These are phyloP conservation scores for Prolemur simus DNA, from an alignment of 2,113 vertebrate genomes.

Conservation along the genomic window DNA sequence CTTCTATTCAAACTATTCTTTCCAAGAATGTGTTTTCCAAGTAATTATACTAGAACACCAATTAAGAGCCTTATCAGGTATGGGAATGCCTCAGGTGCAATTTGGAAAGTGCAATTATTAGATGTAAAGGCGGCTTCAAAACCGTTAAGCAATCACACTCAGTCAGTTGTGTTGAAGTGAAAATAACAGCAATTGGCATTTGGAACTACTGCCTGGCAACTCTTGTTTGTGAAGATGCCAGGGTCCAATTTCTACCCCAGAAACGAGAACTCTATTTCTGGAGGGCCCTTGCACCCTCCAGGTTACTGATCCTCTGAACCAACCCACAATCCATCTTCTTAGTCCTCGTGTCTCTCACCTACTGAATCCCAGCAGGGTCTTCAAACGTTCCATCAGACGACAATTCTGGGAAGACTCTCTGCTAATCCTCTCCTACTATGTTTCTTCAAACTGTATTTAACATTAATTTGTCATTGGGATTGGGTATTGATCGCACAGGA, in stretches of 20 bases:
- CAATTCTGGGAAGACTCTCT: not conserved
- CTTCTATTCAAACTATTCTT: constrained; percentile 36
- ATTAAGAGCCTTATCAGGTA: constrained; percentile 43
- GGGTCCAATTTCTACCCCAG: not conserved
- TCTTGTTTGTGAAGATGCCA: not conserved
- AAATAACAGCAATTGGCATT: constrained; percentile 14
- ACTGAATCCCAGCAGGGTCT: not conserved
- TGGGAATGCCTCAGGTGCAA: constrained; percentile 42
- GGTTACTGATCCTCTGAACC: not conserved
- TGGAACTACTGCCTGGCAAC: not conserved
- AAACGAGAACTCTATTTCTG: constrained; percentile 22
- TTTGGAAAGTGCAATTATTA: constrained; percentile 11
- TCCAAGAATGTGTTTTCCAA: not conserved
- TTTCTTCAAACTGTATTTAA: constrained; percentile 59
- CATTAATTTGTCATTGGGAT: constrained; percentile 46
- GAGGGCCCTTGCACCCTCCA: not conserved
- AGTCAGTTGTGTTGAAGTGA: not conserved
- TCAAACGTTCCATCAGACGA: not conserved
- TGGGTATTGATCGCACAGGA: constrained; percentile 42
- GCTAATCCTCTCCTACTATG: not conserved
- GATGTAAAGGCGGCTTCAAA: not conserved
- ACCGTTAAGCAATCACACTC: not conserved
- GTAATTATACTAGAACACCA: constrained; percentile 45
- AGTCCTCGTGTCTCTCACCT: not conserved
- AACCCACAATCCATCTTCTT: not conserved